Conservation (phyloP, 2,888 invertebrate genomes). For the Linyphia triangularis region DNA sequence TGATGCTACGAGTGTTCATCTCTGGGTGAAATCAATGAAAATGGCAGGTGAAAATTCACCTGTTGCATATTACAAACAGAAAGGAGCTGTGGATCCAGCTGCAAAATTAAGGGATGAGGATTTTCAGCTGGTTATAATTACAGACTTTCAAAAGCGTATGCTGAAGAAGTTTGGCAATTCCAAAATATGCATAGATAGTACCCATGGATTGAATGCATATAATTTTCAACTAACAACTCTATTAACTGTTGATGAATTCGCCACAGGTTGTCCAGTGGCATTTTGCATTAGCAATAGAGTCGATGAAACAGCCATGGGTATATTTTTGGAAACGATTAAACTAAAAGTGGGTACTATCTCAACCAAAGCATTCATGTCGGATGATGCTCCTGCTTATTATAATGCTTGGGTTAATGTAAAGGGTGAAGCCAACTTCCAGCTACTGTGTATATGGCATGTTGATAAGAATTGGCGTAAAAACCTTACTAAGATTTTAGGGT, state of each 20-base stretch:
- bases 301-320: conserved; percentile 2
- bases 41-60: background rate
- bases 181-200: conserved; percentile 55
- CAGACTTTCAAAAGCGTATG: conserved; percentile 39
- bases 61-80: conserved; percentile 9
- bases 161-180: conserved; percentile 29
- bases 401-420: conserved; percentile 74
- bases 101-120: background rate
- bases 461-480: conserved; percentile 37
- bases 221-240: conserved; percentile 61
- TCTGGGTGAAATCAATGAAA: background rate
- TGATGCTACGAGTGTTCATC: conserved; percentile 2
- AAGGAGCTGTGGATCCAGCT: background rate
- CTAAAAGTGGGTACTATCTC: conserved; percentile 5
- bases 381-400: conserved; percentile 72
- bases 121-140: conserved; percentile 54
- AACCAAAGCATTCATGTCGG: conserved; percentile 68
- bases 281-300: conserved; percentile 21
- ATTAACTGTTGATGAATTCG: conserved; percentile 40
- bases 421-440: conserved; percentile 9
- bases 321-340: conserved; percentile 31
- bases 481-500: background rate
- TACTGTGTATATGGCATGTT: conserved; percentile 74
- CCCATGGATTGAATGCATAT: conserved; percentile 43
- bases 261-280: conserved; percentile 26